Conservation (phyloP, 2,797 vertebrate genomes). For the Phalloptychus januarius region DNA sequence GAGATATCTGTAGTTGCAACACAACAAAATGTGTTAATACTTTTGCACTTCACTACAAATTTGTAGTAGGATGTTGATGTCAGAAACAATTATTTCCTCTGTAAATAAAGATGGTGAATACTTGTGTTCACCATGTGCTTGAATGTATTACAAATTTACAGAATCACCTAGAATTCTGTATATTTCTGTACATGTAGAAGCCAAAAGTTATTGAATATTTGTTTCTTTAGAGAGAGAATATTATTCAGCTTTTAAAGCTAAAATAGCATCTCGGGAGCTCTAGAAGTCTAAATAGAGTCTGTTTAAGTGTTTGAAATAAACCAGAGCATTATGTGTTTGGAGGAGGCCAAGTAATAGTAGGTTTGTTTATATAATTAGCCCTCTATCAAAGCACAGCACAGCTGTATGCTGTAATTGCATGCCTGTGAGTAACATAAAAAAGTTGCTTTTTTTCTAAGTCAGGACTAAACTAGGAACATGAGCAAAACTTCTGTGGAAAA, state of each 20-base stretch:
- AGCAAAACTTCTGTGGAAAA: constrained; percentile 57
- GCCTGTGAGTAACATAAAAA: constrained; percentile 41
- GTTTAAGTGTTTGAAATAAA: constrained; percentile 32
- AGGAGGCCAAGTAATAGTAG: constrained; percentile 61
- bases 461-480: constrained; percentile 37
- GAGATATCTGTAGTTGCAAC: neutral
- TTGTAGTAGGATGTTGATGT: neutral
- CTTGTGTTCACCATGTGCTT: no score
- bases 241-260: constrained; percentile 26
- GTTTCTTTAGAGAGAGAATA: neutral
- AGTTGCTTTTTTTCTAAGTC: constrained; percentile 39
- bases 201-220: neutral
- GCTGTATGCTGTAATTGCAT: constrained; percentile 60
- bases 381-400: constrained; percentile 51
- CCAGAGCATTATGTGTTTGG: constrained; percentile 32
- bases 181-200: no score
- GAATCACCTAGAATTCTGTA: neutral
- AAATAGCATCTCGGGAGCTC: constrained; percentile 42
- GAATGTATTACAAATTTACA: neutral
- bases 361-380: constrained; percentile 69
- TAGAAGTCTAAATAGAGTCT: constrained; percentile 49
- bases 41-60: neutral
- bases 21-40: neutral
- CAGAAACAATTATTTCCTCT: neutral
- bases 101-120: neutral